Evolutionary conservation across 2,888 invertebrate species (phyloP), one percentile per base, ranked within the genome.

Genomic region (Metacarcinus magister): DNA sequence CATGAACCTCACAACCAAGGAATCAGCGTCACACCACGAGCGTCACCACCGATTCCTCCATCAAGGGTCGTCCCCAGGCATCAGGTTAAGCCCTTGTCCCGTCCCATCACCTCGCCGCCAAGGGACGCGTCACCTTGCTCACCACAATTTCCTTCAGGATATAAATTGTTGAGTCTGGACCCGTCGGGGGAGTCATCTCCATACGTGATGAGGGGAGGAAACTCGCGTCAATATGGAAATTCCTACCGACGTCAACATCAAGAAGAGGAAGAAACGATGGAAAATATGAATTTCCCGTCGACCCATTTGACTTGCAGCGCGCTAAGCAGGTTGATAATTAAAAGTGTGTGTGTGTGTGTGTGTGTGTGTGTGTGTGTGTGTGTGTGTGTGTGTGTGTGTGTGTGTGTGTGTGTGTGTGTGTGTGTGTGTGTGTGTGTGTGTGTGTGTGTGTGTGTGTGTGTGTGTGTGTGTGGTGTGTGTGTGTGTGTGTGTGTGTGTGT

Each of bases 221-320:
- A 19, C n/a, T 43, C 28, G 54, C 89, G 89, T 95, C 54, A 93
- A 93, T 95, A 95, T 95, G 95, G 93, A 95, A 90, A 95, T 95
- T 67, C 89, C 10, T 28, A 90, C 43, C 60, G 44, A 43, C 94
- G 90, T 94, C 94, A 94, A 90, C 94, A 90, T 90, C 90, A 87
- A 48, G 67, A 43, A 39, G 67, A 67, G 67, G 43, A 32, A 82
- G 28, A 32, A 82, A 28, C 46, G 46, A 28, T 67, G 75, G 23
- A 94, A 89, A 90, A 89, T 39, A 82, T 75, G 93, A 44, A 43
- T 46, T 44, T 16, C 46, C n/a, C 32, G 91, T 13, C 8, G 87
- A 87, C 32, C 39, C 87, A 39, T 87, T 87, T 32, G 87, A 87
- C 32, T 39, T 39, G 87, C 16, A 32, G 32, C 16, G 87, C 4